These are phyloP conservation scores for Antechinus flavipes DNA, from an alignment of 2,113 vertebrate genomes.

Conservation along the genomic window DNA sequence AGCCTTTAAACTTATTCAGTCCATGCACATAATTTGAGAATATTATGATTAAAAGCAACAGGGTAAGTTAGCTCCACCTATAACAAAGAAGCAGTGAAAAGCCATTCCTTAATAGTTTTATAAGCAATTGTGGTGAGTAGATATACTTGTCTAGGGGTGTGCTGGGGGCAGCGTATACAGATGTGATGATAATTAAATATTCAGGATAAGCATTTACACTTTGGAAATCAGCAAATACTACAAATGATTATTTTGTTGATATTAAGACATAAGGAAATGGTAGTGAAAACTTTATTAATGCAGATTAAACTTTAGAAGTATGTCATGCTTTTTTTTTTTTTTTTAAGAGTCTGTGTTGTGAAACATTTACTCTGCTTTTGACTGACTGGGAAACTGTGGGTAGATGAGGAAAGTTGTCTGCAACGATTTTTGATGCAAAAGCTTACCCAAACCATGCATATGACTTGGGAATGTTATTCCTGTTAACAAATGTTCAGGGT, in stretches of 20 bases:
- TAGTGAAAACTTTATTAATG: not conserved
- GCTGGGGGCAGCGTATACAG: not conserved
- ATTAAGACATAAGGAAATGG: not conserved
- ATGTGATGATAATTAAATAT: not conserved
- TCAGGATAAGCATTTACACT: not conserved
- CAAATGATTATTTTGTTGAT: not conserved
- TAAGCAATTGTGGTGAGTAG: not conserved
- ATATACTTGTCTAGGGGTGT: not conserved
- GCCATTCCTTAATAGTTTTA: not conserved
- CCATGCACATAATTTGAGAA: not conserved
- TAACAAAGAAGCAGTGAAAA: not conserved
- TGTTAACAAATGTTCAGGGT: not conserved
- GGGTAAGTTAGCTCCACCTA: not conserved
- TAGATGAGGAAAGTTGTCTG: not conserved
- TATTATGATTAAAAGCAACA: not conserved
- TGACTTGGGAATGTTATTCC: not conserved
- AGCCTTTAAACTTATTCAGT: not conserved
- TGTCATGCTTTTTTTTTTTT: not conserved
- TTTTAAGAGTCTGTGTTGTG: not conserved
- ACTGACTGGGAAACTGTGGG: not conserved
- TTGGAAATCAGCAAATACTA: not conserved
- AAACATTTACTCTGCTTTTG: not conserved
- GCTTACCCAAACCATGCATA: not conserved
- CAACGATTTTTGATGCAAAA: not conserved
- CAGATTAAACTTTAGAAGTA: not conserved